Evolutionary conservation across 2,888 invertebrate species (phyloP), one percentile per base, ranked within the genome.

Genomic region (Polia nebulosa): DNA sequence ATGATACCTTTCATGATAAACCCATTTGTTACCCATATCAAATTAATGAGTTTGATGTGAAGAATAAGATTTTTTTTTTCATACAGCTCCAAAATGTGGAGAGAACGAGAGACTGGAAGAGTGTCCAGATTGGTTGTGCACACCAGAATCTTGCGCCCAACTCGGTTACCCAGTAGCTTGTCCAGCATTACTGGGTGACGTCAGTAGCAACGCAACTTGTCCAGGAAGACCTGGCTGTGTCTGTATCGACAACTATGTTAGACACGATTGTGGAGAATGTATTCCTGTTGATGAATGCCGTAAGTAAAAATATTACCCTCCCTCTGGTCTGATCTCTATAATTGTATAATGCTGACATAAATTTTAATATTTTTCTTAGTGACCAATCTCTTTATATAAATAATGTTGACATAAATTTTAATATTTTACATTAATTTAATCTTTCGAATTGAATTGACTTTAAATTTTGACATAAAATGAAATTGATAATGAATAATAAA

Each of bases 161-260:
- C 27, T 87, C 3, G 86, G 88, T 1, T 81, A 45, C n/a, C 79
- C 83, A 6, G 39, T 80, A 52, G 44, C 45, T 51, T 85, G 83
- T 55, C 62, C 77, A 0, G 44, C 47, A n/a, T 5, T 47, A 22
- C 41, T 17, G n/a, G 47, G 27, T 17, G 25, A 69, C 13, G 20
- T 45, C 32, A 52, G n/a, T n/a, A 29, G 13, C n/a, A 70, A 52
- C 27, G 25, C 29, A 1, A 32, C 52, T 9, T 11, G 70, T 13
- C 69, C 69, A 62, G 73, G 73, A 39, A 13, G 1, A n/a, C 70
- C 70, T 20, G 47, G 73, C 17, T 70, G 70, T 39, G 47, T 70
- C 27, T 70, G 70, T n/a, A 73, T 64, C 1, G 44, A 73, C 7
- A 47, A 64, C n/a, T 70, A 73, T 27, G 73, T 64, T 3, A 53